Conservation (phyloP, 2,797 vertebrate genomes). For the Sciaenops ocellatus region DNA sequence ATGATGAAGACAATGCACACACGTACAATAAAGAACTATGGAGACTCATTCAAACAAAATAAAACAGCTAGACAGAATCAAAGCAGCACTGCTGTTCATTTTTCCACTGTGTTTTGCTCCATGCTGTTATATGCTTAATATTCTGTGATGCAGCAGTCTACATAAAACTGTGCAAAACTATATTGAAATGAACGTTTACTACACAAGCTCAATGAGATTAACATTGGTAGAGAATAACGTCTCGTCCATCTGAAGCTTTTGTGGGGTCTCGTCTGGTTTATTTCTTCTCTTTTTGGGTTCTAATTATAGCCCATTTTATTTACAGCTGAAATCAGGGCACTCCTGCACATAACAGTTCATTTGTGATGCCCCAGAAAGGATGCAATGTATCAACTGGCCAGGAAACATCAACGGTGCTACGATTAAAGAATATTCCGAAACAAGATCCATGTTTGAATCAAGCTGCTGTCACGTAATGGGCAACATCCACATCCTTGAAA, state of each 20-base stretch:
- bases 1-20: background rate
- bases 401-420: constrained; percentile 52
- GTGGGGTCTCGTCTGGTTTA: background rate
- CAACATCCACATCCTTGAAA: constrained; percentile 65
- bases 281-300: constrained; percentile 28
- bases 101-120: constrained; percentile 34
- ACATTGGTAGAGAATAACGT: background rate
- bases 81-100: constrained; percentile 25
- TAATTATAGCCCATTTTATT: constrained; percentile 62
- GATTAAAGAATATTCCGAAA: constrained; percentile 64
- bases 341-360: constrained; percentile 57
- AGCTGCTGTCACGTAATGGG: constrained; percentile 62
- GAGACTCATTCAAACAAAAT: background rate
- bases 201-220: background rate
- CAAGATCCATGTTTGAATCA: constrained; percentile 53
- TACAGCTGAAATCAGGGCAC: constrained; percentile 64
- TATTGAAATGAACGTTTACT: constrained; percentile 17
- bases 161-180: constrained; percentile 38
- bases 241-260: constrained; percentile 14
- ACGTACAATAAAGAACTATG: background rate
- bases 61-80: constrained; percentile 24
- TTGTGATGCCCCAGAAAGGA: constrained; percentile 65
- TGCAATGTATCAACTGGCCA: constrained; percentile 25
- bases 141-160: constrained; percentile 20
- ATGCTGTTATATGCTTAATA: constrained; percentile 34